Conservation (phyloP, 1,140 invertebrate species). For the Cryptotermes secundus region DNA sequence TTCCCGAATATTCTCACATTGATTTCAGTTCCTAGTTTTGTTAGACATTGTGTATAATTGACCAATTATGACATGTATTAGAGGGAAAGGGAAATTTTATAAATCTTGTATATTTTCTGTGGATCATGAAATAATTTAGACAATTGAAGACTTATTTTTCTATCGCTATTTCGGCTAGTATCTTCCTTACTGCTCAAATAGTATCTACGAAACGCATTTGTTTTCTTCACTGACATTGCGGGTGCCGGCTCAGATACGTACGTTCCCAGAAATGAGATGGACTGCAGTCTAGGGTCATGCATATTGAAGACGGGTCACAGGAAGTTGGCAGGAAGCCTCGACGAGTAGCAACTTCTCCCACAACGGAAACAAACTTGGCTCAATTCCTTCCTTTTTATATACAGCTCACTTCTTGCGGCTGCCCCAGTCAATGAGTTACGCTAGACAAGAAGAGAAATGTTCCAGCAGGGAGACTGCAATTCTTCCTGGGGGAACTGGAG, state of each 20-base stretch:
- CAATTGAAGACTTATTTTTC: no score
- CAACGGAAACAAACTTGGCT: conserved; percentile 14
- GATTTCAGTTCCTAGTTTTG: no score
- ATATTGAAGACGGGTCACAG: conserved; percentile 11
- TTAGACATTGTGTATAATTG: no score
- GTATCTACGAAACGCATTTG: no score
- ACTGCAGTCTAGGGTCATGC: background rate
- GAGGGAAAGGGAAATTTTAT: no score
- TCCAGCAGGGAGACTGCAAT: background rate
- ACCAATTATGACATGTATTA: no score
- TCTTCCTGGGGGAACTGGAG: conserved; percentile 3
- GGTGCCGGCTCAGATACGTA: background rate
- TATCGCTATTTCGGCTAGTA: no score
- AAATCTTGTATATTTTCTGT: no score
- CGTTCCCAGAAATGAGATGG: background rate
- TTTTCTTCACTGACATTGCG: no score
- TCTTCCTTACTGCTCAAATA: no score
- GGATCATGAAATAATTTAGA: no score
- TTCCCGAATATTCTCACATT: no score
- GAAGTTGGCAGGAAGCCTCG: background rate
- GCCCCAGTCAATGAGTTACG: background rate
- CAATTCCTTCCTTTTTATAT: conserved; percentile 12
- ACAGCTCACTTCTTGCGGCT: conserved; percentile 2
- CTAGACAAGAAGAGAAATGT: conserved; percentile 1
- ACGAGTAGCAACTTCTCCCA: conserved; percentile 4